These are phyloP conservation scores for Falco concolor DNA, from an alignment of 2,797 vertebrate species.

Conservation along the genomic window DNA sequence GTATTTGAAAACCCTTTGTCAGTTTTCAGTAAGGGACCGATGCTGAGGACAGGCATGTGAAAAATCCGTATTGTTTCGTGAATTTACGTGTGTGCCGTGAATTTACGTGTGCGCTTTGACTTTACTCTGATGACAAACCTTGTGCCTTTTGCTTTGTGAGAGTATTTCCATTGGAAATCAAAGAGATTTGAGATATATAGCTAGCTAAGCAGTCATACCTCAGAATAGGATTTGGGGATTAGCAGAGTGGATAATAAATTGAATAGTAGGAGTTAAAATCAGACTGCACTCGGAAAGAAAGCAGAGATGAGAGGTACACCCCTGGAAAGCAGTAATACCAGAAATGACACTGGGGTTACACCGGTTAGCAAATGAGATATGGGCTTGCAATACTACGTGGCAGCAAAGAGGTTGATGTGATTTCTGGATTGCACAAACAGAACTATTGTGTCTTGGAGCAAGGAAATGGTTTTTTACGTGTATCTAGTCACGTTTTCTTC, in stretches of 20 bases:
- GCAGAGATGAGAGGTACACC: constrained; percentile 32
- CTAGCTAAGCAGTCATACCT: constrained; percentile 63
- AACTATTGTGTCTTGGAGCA: background rate
- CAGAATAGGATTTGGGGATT: constrained; percentile 64
- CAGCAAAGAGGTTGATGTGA: background rate
- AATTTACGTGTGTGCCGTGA: background rate
- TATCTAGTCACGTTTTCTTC: background rate
- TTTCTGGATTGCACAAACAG: constrained; percentile 1
- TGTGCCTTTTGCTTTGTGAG: background rate
- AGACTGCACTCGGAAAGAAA: background rate
- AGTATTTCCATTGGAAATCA: constrained; percentile 51
- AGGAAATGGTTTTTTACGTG: background rate
- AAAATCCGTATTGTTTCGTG: background rate
- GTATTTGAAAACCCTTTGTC: background rate
- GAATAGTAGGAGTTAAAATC: constrained; percentile 63
- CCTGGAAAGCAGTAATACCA: constrained; percentile 36
- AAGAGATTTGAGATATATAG: constrained; percentile 56
- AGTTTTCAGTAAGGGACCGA: background rate
- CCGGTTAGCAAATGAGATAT: background rate
- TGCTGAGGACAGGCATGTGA: background rate
- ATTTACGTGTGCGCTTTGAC: background rate
- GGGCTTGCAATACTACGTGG: background rate
- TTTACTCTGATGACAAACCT: background rate
- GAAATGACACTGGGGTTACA: background rate
- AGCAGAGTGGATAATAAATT: constrained; percentile 56